Evolutionary conservation across 2,888 invertebrate species (phyloP).

Genomic region (Cheilosia grossa): DNA sequence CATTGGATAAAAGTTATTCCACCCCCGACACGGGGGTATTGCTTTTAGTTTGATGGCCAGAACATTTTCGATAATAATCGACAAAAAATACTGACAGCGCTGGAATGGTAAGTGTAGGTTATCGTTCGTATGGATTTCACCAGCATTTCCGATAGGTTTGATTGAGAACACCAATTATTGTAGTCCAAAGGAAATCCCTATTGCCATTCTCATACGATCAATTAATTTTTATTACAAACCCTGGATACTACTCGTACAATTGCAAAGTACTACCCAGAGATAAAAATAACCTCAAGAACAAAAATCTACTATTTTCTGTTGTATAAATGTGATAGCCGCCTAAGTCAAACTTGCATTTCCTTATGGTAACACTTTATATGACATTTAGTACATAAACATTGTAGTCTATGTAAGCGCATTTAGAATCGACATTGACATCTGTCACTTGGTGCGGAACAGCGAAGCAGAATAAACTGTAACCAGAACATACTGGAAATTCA

Average conservation of each 20-base stretch:
- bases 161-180: no score
- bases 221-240: no score
- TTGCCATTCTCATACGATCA: no score
- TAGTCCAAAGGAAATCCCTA: no score
- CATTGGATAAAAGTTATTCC: slow-evolving; percentile 8
- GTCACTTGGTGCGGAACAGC: neutral
- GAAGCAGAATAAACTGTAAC: neutral
- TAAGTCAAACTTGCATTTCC: slow-evolving; percentile 4
- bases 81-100: no score
- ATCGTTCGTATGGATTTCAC: no score
- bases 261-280: neutral
- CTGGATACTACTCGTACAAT: neutral
- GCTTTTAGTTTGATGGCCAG: neutral
- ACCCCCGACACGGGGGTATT: neutral
- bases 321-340: slow-evolving; percentile 1
- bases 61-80: neutral
- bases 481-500: no score
- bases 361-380: neutral
- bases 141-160: no score
- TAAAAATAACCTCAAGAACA: neutral
- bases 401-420: neutral
- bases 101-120: no score
- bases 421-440: neutral
- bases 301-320: neutral
- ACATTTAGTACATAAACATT: neutral